Evolutionary conservation across 2,797 vertebrate genomes (phyloP).

Genomic region (Xenentodon cancila): DNA sequence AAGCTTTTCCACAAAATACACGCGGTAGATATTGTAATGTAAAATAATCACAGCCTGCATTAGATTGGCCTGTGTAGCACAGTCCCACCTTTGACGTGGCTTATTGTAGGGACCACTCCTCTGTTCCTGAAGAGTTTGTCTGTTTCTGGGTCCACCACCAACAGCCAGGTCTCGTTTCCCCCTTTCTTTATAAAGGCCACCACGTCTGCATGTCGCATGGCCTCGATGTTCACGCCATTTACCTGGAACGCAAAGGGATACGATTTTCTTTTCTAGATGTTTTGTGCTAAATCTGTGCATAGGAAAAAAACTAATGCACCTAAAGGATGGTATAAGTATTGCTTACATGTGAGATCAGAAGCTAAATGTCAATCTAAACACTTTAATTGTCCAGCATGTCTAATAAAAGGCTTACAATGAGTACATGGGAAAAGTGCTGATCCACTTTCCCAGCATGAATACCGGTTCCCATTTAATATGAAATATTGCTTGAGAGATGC

Average conservation of each 20-base stretch:
- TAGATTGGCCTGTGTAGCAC: too few relatives aligned
- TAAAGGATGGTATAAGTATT: too few relatives aligned
- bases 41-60: neutral
- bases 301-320: too few relatives aligned
- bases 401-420: too few relatives aligned
- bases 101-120: constrained; percentile 84
- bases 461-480: neutral
- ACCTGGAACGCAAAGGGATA: constrained; percentile 79
- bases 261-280: neutral
- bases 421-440: too few relatives aligned
- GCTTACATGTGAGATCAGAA: too few relatives aligned
- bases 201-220: constrained; percentile 93
- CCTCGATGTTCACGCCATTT: constrained; percentile 93
- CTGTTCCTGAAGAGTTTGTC: constrained; percentile 93
- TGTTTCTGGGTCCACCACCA: constrained; percentile 93
- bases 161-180: constrained; percentile 87
- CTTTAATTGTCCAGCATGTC: too few relatives aligned
- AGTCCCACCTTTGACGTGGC: constrained; percentile 86
- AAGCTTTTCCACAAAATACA: too few relatives aligned
- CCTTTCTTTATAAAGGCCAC: constrained; percentile 93
- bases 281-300: too few relatives aligned
- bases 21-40: neutral
- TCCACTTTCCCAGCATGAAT: neutral
- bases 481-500: neutral
- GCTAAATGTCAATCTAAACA: too few relatives aligned